phyloP scores from a whole-genome alignment of 2,888 invertebrate species.

The Drosophila percnosoma region DNA sequence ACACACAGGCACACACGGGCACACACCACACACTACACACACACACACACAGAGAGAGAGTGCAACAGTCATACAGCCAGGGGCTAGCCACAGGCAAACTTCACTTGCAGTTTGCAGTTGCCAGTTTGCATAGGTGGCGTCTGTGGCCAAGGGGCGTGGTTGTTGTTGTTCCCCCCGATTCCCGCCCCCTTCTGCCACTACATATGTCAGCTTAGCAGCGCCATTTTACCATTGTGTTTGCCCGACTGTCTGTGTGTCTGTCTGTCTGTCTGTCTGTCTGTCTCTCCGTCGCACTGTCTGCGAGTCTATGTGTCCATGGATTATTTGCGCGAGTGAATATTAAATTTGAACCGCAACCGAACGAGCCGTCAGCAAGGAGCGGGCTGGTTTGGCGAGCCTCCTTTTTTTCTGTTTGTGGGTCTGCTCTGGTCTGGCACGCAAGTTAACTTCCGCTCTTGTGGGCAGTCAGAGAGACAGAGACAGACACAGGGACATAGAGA shows the following conservation, averaged over 20 bases:
- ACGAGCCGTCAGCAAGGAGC: slow-evolving; percentile 45
- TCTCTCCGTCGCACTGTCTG: slow-evolving; percentile 2
- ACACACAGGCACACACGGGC: not conserved
- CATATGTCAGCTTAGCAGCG: slow-evolving; percentile 69
- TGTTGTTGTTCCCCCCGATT: not conserved
- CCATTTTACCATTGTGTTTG: slow-evolving; percentile 67
- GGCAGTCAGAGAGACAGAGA: slow-evolving; percentile 23
- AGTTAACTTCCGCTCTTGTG: slow-evolving; percentile 79
- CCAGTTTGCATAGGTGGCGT: slow-evolving; percentile 62
- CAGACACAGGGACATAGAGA: not conserved
- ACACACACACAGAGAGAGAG: slow-evolving; percentile 5
- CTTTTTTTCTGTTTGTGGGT: slow-evolving; percentile 2
- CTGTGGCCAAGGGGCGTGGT: slow-evolving; percentile 34
- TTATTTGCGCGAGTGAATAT: slow-evolving; percentile 80
- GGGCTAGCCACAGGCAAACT: slow-evolving; percentile 74
- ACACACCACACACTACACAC: not conserved
- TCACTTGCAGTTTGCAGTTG: slow-evolving; percentile 77
- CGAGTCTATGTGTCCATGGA: slow-evolving; percentile 53
- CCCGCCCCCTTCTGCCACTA: not conserved
- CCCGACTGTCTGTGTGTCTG: slow-evolving; percentile 16
- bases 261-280: slow-evolving; percentile 1
- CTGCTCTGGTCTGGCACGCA: slow-evolving; percentile 58
- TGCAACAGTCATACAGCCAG: slow-evolving; percentile 22
- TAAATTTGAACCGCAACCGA: slow-evolving; percentile 79
- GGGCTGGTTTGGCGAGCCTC: not conserved